Conservation (phyloP, 1,140 invertebrate genomes). For the Pseudoatta argentina region DNA sequence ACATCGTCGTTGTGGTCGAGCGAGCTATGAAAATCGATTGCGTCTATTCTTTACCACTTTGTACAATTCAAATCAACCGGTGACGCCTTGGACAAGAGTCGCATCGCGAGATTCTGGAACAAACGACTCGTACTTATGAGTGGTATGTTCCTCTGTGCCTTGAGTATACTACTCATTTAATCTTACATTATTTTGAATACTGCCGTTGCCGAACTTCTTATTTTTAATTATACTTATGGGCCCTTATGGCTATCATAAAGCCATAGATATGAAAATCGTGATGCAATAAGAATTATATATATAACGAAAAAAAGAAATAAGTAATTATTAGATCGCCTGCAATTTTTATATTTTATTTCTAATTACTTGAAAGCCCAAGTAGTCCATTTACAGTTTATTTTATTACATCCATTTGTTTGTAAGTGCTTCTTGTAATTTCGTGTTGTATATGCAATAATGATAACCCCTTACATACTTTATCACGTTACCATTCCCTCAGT, state of each 20-base stretch:
- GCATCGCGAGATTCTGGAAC: background rate
- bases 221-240: background rate
- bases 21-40: background rate
- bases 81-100: background rate
- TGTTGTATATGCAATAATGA: background rate
- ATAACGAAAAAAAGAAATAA: background rate
- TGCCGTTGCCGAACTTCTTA: background rate
- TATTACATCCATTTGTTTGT: background rate
- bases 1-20: background rate
- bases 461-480: background rate
- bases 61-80: background rate
- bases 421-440: background rate
- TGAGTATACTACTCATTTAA: background rate
- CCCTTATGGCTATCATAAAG: background rate
- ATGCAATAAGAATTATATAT: background rate
- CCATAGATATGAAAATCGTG: background rate
- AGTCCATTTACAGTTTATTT: background rate
- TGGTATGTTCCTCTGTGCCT: background rate
- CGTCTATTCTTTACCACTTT: background rate
- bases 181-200: background rate
- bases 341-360: slow-evolving; percentile 12
- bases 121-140: background rate
- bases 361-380: background rate
- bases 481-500: background rate
- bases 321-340: background rate